Conservation (phyloP, 2,888 invertebrate species). For the Agrenia bidenticulata region DNA sequence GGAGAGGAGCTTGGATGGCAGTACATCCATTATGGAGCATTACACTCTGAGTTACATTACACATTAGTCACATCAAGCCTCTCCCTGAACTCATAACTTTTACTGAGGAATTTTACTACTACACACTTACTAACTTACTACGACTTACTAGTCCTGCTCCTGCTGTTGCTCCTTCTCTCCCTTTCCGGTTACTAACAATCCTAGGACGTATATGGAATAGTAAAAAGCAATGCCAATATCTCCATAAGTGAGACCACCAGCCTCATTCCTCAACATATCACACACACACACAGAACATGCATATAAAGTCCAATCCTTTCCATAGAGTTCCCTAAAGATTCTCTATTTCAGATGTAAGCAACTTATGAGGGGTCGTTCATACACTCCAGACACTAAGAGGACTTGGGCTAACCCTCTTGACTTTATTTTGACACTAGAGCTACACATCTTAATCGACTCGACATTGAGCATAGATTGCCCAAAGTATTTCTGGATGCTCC, state of each 20-base stretch:
- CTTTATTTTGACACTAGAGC: too few relatives aligned
- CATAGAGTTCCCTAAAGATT: too few relatives aligned
- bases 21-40: slow-evolving; percentile 25
- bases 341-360: too few relatives aligned
- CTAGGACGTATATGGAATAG: too few relatives aligned
- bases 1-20: slow-evolving; percentile 22
- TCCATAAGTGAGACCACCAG: too few relatives aligned
- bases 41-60: slow-evolving; percentile 23
- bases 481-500: neutral
- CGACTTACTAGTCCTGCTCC: slow-evolving; percentile 1
- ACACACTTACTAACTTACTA: slow-evolving; percentile 7
- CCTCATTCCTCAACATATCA: too few relatives aligned
- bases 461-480: neutral
- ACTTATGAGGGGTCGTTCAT: too few relatives aligned
- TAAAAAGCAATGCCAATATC: too few relatives aligned
- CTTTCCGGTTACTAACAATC: neutral
- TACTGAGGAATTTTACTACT: slow-evolving; percentile 23
- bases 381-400: too few relatives aligned
- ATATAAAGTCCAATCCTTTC: too few relatives aligned
- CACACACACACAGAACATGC: too few relatives aligned
- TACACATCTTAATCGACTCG: neutral
- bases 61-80: slow-evolving; percentile 27
- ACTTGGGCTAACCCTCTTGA: too few relatives aligned
- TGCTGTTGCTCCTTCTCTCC: neutral
- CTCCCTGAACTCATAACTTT: slow-evolving; percentile 27